phyloP scores from a whole-genome alignment of 2,113 vertebrate species.

The Daubentonia madagascariensis region DNA sequence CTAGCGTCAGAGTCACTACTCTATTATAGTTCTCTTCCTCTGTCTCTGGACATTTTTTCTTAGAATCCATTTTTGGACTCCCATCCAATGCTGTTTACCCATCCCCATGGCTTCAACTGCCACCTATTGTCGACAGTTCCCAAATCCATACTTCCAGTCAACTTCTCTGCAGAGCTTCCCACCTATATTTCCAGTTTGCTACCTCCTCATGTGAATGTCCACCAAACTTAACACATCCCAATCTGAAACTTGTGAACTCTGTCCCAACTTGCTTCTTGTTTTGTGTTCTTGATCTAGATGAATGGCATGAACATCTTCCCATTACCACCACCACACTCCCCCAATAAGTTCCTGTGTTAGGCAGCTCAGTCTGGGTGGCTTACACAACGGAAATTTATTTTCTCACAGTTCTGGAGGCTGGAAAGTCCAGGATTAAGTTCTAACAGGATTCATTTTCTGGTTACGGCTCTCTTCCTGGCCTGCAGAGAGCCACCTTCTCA shows the following conservation, averaged over 20 bases:
- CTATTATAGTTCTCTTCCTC: not conserved
- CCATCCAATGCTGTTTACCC: not conserved
- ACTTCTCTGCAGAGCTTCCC: not conserved
- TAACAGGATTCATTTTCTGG: not conserved
- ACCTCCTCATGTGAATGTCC: not conserved
- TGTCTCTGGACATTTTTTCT: not conserved
- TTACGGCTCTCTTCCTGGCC: not conserved
- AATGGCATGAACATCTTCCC: not conserved
- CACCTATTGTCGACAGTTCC: not conserved
- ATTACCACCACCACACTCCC: not conserved
- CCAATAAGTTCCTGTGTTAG: not conserved
- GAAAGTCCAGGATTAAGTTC: not conserved
- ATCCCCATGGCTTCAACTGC: not conserved
- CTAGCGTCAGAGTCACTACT: not conserved
- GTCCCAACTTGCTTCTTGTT: not conserved
- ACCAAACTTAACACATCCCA: not conserved
- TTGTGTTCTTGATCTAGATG: not conserved
- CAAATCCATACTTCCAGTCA: not conserved
- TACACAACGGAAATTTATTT: not conserved
- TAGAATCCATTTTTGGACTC: not conserved
- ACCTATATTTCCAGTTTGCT: not conserved
- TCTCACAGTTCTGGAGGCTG: not conserved
- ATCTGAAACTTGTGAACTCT: not conserved
- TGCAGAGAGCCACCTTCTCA: not conserved
- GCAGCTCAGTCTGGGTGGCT: not conserved